Evolutionary conservation across 2,113 vertebrate species (phyloP), one percentile per base, ranked within the genome.

Genomic region (Pimephales promelas): DNA sequence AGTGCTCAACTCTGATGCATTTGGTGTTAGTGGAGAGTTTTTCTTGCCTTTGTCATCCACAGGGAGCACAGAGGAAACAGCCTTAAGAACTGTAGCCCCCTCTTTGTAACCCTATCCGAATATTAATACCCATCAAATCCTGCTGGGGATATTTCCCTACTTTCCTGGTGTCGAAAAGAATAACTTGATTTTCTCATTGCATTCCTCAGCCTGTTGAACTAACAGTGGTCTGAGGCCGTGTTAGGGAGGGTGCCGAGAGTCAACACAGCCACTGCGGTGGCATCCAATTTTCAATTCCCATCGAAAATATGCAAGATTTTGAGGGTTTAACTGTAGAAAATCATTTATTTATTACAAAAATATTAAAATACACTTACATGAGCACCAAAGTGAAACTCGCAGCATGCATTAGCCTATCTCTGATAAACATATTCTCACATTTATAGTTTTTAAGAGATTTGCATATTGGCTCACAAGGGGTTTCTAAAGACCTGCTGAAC

Each of bases 281-380:
- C 76, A 61, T 76, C 79, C 71, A 47, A 52, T 18, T 47, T 16
- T 40, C 81, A 45, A 45, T 31, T 86, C 81, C 68, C 76, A 77
- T 28, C 0, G 10, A 76, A 81, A 83, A 85, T 45, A 81, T 49
- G 28, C 80, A 13, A 45, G 71, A 10, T 3, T 73, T 81, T 22
- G 11, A 26, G 31, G 72, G 45, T 54, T 18, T 49, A n/a, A 31
- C 24, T 31, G 34, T 36, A 84, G 49, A 84, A 57, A 83, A 76
- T 36, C 31, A 54, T 49, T 77, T 72, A 77, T 90, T 90, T 87
- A 80, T 87, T 89, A 87, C 47, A 90, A 88, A 87, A 88, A 89
- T 87, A 90, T 87, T 81, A 59, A 83, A 83, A 72, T 78, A 84
- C 45, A 82, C 72, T 76, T 73, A 77, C 34, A 87, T 70, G 26